Evolutionary conservation across 2,888 invertebrate genomes (phyloP).

Genomic region (Cryptosula pallasiana): DNA sequence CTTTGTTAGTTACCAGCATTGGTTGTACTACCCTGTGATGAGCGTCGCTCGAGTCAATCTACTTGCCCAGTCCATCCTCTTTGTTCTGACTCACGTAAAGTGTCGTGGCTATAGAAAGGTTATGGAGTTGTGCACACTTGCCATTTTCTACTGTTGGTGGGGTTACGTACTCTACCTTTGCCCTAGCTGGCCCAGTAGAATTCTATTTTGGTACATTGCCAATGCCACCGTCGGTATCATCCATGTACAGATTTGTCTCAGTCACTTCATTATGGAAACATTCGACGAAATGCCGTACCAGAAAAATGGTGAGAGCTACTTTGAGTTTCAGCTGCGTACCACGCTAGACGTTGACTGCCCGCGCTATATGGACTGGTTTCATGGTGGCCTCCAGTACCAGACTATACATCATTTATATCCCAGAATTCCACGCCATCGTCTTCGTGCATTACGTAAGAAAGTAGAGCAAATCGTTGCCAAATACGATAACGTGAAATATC

Average conservation of each 20-base stretch:
- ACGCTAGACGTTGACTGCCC: constrained; percentile 8
- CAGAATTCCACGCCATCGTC: constrained; percentile 5
- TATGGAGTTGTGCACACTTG: constrained; percentile 15
- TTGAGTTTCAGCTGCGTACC: constrained; percentile 20
- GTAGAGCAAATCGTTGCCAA: constrained; percentile 4
- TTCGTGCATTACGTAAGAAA: not conserved
- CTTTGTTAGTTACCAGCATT: constrained; percentile 16
- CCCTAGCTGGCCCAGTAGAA: constrained; percentile 22
- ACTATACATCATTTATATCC: constrained; percentile 16
- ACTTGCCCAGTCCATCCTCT: constrained; percentile 12
- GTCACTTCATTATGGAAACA: constrained; percentile 23
- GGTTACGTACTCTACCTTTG: constrained; percentile 5
- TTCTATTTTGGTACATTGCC: constrained; percentile 16
- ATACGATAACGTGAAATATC: not conserved
- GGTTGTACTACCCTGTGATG: constrained; percentile 23
- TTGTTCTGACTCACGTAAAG: constrained; percentile 16
- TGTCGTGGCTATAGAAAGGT: not conserved
- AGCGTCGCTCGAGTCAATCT: constrained; percentile 24
- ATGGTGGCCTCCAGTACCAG: not conserved
- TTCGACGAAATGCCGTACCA: constrained; percentile 3
- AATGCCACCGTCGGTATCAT: constrained; percentile 16
- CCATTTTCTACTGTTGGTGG: constrained; percentile 13
- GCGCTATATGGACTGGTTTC: constrained; percentile 15
- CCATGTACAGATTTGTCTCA: constrained; percentile 17
- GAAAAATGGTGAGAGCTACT: constrained; percentile 12